Evolutionary conservation across 2,797 vertebrate species (phyloP).

Genomic region (Psittacula derbiana): DNA sequence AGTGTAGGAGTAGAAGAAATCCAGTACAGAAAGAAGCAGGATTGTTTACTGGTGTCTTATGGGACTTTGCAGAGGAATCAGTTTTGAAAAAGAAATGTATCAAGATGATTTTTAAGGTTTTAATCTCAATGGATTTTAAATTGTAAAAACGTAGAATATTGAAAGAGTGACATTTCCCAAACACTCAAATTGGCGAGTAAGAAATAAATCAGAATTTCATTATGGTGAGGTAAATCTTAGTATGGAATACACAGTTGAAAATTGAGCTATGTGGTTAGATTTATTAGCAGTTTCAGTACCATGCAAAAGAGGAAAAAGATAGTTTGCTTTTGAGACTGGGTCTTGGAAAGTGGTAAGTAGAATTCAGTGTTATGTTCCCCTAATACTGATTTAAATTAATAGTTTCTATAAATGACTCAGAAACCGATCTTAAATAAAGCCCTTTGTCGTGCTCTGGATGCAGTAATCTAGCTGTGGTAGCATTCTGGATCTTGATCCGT

Average conservation of each 20-base stretch:
- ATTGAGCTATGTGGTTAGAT: neutral
- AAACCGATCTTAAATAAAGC: neutral
- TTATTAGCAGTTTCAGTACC: neutral
- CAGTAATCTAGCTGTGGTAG: neutral
- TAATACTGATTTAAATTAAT: neutral
- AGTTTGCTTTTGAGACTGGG: neutral
- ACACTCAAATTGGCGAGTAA: neutral
- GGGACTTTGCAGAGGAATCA: neutral
- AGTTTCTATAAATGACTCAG: neutral
- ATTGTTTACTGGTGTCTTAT: neutral
- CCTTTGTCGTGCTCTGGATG: neutral
- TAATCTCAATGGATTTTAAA: neutral
- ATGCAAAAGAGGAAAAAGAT: neutral
- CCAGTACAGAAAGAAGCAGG: neutral
- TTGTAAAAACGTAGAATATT: neutral
- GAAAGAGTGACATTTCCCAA: neutral
- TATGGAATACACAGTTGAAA: neutral
- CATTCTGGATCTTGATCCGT: neutral
- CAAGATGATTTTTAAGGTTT: neutral
- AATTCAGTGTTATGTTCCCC: neutral
- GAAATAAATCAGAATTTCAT: conserved; percentile 9
- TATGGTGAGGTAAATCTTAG: neutral
- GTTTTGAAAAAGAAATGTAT: neutral
- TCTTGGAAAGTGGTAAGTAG: neutral
- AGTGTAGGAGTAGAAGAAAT: neutral